A percentile compares a stretch with the other conserved stretches of the same genome.
These are phyloP conservation scores for Arctia plantaginis DNA, from an alignment of 2,888 invertebrate species.

Conservation along the genomic window DNA sequence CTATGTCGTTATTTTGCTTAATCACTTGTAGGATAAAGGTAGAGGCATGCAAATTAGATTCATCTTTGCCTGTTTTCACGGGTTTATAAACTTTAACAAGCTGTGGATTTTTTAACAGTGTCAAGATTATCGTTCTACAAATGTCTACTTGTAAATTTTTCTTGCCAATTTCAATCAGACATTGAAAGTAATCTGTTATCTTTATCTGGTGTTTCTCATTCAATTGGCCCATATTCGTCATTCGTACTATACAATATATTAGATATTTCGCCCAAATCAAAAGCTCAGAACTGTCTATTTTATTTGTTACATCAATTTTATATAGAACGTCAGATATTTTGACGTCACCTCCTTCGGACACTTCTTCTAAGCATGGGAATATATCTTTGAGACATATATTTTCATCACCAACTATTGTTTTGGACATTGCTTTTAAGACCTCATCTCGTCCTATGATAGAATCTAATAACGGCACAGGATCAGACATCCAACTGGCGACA, in stretches of 20 bases:
- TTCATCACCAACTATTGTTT: slow-evolving; percentile 71
- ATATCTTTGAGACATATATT: slow-evolving; percentile 65
- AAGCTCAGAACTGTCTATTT: slow-evolving; percentile 71
- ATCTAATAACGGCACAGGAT: slow-evolving; percentile 68
- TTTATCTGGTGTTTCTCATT: slow-evolving; percentile 62
- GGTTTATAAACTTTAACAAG: slow-evolving; percentile 75
- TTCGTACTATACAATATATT: slow-evolving; percentile 72
- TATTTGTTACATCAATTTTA: slow-evolving; percentile 57
- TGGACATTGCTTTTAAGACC: slow-evolving; percentile 73
- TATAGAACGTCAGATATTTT: slow-evolving; percentile 57
- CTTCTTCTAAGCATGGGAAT: slow-evolving; percentile 66
- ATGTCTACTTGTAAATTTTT: slow-evolving; percentile 67
- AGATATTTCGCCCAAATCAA: slow-evolving; percentile 79
- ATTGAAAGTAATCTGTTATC: slow-evolving; percentile 67
- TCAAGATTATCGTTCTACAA: slow-evolving; percentile 67
- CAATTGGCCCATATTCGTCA: slow-evolving; percentile 68
- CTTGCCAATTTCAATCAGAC: slow-evolving; percentile 67
- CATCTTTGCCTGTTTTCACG: slow-evolving; percentile 66
- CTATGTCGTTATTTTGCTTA: slow-evolving; percentile 62
- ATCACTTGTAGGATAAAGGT: slow-evolving; percentile 71
- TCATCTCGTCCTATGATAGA: slow-evolving; percentile 63
- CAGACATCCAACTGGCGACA: slow-evolving; percentile 80
- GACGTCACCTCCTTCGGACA: slow-evolving; percentile 61
- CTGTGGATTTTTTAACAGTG: slow-evolving; percentile 75
- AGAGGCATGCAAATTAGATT: slow-evolving; percentile 66